Evolutionary conservation across 1,140 invertebrate genomes (phyloP).

Genomic region (Elymnias hypermnestra): DNA sequence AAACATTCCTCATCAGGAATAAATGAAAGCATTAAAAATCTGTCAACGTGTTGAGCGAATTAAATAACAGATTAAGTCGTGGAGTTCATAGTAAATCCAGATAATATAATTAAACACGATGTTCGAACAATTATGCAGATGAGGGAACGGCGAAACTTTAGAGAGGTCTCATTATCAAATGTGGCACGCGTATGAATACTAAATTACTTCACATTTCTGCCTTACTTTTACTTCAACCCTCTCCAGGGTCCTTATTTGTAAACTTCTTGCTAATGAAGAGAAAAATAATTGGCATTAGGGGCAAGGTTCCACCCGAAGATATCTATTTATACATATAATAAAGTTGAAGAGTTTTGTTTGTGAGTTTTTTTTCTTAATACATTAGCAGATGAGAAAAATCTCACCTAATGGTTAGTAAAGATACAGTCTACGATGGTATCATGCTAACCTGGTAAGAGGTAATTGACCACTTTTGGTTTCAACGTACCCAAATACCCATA

Average conservation of each 20-base stretch:
- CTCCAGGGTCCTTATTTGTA: neutral
- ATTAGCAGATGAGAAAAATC: too few relatives aligned
- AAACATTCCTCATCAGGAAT: too few relatives aligned
- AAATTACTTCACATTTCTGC: constrained; percentile 1
- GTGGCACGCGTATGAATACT: constrained; percentile 1
- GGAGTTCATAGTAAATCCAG: neutral
- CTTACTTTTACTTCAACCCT: neutral
- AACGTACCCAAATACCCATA: too few relatives aligned
- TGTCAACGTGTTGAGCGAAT: neutral
- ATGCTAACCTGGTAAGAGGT: too few relatives aligned
- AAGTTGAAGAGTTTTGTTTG: too few relatives aligned
- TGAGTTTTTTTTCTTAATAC: too few relatives aligned
- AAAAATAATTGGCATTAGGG: too few relatives aligned
- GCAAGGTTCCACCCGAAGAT: too few relatives aligned
- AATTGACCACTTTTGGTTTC: too few relatives aligned
- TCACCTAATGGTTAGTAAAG: too few relatives aligned
- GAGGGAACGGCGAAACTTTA: neutral
- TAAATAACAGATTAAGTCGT: neutral
- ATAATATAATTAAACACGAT: constrained; percentile 3
- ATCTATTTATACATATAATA: too few relatives aligned
- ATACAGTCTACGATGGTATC: too few relatives aligned
- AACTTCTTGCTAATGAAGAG: neutral
- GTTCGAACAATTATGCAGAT: constrained; percentile 5
- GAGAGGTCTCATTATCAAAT: constrained; percentile 3
- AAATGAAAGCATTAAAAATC: neutral